Percentiles rank a stretch among this genome's conserved stretches.
Conservation (phyloP, 2,888 invertebrate genomes). For the Drosophila hamatofila region DNA sequence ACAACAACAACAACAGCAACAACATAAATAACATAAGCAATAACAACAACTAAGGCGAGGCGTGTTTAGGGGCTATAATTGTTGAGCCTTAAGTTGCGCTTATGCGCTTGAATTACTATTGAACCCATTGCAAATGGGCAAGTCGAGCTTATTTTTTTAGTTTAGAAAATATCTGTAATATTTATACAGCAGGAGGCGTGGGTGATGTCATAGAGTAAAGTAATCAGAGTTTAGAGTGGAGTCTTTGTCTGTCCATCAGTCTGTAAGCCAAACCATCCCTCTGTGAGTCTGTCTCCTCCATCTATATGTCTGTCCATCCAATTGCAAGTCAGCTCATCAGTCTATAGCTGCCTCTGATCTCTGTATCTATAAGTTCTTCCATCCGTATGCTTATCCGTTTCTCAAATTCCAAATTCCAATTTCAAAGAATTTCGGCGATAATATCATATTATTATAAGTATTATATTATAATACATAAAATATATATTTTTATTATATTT, state of each 20-base stretch:
- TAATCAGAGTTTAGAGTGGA: neutral
- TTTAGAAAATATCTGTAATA: neutral
- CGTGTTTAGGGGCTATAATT: slow-evolving; percentile 18
- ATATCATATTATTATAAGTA: too few species aligned
- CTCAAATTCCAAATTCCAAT: too few species aligned
- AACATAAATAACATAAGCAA: slow-evolving; percentile 12
- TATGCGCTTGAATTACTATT: neutral
- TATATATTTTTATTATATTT: too few species aligned
- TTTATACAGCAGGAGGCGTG: neutral
- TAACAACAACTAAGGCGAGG: slow-evolving; percentile 23
- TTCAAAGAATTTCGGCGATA: too few species aligned
- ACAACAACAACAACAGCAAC: slow-evolving; percentile 10
- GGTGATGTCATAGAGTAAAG: neutral
- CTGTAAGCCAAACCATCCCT: too few species aligned
- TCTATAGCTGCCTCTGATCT: too few species aligned
- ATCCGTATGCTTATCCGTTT: too few species aligned
- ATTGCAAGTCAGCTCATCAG: too few species aligned
- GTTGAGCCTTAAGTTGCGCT: neutral
- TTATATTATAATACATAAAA: too few species aligned
- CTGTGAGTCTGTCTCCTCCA: too few species aligned
- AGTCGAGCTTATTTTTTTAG: neutral
- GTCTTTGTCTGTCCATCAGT: neutral
- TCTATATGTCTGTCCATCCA: neutral
- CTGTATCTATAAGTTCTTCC: too few species aligned
- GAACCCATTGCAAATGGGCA: neutral